phyloP scores from a whole-genome alignment of 53 echinoderm and acorn worm genomes.

The Hippasteria phrygiana region DNA sequence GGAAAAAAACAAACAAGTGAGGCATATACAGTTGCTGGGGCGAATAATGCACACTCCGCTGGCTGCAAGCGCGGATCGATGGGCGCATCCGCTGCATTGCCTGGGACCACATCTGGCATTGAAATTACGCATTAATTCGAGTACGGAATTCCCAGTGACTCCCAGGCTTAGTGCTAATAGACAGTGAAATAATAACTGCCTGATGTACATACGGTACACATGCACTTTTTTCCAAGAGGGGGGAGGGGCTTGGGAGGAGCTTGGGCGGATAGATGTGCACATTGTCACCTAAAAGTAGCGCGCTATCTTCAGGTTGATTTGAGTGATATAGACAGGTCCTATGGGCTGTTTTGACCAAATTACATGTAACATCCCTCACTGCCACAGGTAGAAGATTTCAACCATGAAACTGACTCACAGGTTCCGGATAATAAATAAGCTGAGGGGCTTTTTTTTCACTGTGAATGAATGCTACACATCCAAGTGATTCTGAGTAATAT shows the following conservation, averaged over 20 bases:
- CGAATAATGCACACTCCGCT: slow-evolving; percentile 46
- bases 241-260: too few species aligned
- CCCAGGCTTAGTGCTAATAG: slow-evolving; percentile 48
- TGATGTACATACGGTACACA: slow-evolving; percentile 27
- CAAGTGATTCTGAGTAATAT: too few species aligned
- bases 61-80: slow-evolving; percentile 51
- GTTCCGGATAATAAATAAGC: background rate
- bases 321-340: background rate
- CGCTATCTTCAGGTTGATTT: background rate
- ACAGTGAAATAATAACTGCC: slow-evolving; percentile 57
- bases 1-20: slow-evolving; percentile 38
- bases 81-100: slow-evolving; percentile 37
- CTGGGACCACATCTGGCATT: slow-evolving; percentile 66
- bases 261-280: background rate
- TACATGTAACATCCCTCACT: background rate
- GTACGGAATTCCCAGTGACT: slow-evolving; percentile 60
- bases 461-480: too few species aligned
- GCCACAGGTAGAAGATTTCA: background rate
- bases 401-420: background rate
- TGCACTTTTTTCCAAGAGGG: slow-evolving; percentile 46
- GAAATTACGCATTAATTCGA: slow-evolving; percentile 62
- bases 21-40: slow-evolving; percentile 45
- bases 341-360: background rate
- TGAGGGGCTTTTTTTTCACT: too few species aligned
- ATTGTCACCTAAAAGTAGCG: too few species aligned